Evolutionary conservation across 2,113 vertebrate genomes (phyloP).

Genomic region (Aix galericulata): DNA sequence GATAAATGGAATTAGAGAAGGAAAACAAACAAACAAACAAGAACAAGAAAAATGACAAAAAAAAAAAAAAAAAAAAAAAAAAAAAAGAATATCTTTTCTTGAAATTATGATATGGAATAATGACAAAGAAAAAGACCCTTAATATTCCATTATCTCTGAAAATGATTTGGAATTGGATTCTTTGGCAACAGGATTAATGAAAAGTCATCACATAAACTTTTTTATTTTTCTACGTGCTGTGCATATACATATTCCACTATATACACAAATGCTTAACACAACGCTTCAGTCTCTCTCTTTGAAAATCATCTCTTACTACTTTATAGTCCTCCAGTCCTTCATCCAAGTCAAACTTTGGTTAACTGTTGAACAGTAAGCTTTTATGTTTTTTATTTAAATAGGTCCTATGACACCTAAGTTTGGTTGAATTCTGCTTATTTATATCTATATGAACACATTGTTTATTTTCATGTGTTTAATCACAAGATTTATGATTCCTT

Average conservation of each 20-base stretch:
- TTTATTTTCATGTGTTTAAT: background rate
- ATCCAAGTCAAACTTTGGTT: background rate
- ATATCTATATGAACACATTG: rapidly evolving
- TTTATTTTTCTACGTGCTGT: background rate
- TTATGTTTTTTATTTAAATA: background rate
- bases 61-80: too few relatives aligned
- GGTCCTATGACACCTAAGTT: too few relatives aligned
- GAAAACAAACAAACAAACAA: too few relatives aligned
- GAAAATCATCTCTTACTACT: background rate
- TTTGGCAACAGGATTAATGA: background rate
- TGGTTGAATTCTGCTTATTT: background rate
- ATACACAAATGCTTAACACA: background rate
- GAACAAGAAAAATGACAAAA: too few relatives aligned
- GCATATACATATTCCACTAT: background rate
- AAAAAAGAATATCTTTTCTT: too few relatives aligned
- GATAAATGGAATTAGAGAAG: background rate
- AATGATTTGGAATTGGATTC: background rate
- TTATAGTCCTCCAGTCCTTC: background rate
- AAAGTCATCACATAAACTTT: rapidly evolving
- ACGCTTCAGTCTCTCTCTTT: background rate
- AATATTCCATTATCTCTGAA: background rate
- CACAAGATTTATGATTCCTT: background rate
- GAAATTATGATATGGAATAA: too few relatives aligned
- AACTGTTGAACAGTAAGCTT: background rate
- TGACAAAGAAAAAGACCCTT: background rate